phyloP scores from a whole-genome alignment of 35 echinoderm and acorn worm species.

The Lytechinus pictus region DNA sequence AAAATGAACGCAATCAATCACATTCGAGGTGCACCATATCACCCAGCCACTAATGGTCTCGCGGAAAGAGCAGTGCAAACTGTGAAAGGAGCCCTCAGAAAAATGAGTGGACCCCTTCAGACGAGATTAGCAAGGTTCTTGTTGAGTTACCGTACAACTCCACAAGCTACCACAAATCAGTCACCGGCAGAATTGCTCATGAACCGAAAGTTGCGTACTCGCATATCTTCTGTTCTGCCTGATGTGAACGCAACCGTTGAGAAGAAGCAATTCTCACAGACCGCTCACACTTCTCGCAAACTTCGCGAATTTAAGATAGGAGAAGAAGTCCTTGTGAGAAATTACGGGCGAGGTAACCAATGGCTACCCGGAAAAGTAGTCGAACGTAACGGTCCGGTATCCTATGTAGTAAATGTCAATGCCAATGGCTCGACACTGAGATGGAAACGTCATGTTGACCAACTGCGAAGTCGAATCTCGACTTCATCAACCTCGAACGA shows the following conservation, averaged over 20 bases:
- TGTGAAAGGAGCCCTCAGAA: slow-evolving; percentile 48
- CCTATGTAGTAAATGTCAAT: not conserved
- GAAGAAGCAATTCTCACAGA: not conserved
- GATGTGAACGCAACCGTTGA: slow-evolving; percentile 46
- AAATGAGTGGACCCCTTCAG: slow-evolving; percentile 30
- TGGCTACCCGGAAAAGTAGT: slow-evolving; percentile 55
- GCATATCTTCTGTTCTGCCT: slow-evolving; percentile 25
- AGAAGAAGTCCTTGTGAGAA: slow-evolving; percentile 49
- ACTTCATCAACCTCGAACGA: not conserved
- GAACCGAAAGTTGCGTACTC: too few species aligned
- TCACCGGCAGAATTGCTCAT: slow-evolving; percentile 62
- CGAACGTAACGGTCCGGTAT: slow-evolving; percentile 9
- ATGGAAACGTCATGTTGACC: too few species aligned
- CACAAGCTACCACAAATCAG: slow-evolving; percentile 66
- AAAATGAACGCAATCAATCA: slow-evolving; percentile 68
- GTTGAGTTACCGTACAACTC: slow-evolving; percentile 58
- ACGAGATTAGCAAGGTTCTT: slow-evolving; percentile 36
- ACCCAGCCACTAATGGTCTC: slow-evolving; percentile 71
- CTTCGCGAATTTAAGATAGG: slow-evolving; percentile 46
- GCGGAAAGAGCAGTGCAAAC: slow-evolving; percentile 58
- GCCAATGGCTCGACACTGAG: not conserved
- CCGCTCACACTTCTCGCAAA: not conserved
- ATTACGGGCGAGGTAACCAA: slow-evolving; percentile 11
- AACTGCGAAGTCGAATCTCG: too few species aligned
- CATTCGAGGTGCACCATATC: slow-evolving; percentile 38